Percentiles rank a stretch among this genome's conserved stretches.
Evolutionary conservation across 2,113 vertebrate genomes (phyloP).

Genomic region (Oryzias melastigma): DNA sequence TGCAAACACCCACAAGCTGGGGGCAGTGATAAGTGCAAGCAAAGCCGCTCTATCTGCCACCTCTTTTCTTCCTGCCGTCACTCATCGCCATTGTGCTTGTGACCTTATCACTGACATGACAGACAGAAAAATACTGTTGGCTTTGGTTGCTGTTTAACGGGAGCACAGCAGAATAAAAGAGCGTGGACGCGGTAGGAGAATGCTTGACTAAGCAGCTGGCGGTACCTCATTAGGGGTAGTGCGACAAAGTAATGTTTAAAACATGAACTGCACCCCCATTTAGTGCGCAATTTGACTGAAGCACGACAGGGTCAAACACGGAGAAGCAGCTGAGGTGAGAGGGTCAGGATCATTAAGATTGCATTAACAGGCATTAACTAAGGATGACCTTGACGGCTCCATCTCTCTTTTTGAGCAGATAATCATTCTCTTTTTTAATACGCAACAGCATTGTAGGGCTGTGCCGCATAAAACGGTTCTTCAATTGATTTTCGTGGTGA

Average conservation of each 20-base stretch:
- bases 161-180: conserved; percentile 29
- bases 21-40: conserved; percentile 10
- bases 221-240: conserved; percentile 71
- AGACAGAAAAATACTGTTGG: conserved; percentile 36
- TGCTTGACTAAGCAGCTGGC: conserved; percentile 67
- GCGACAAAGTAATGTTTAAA: conserved; percentile 71
- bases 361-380: conserved; percentile 51
- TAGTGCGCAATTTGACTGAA: conserved; percentile 65
- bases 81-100: conserved; percentile 34
- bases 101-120: conserved; percentile 59
- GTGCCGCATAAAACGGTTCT: too few relatives aligned
- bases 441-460: neutral
- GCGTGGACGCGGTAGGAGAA: conserved; percentile 29
- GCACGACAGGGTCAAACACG: conserved; percentile 44
- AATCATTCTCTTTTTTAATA: conserved; percentile 7
- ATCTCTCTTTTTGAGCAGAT: conserved; percentile 6
- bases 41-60: neutral
- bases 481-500: too few relatives aligned
- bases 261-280: conserved; percentile 73
- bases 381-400: conserved; percentile 6
- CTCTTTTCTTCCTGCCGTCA: neutral
- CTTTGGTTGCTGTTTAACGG: conserved; percentile 53
- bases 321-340: conserved; percentile 41
- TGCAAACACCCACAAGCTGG: neutral
- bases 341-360: conserved; percentile 52